Evolutionary conservation across 1,140 invertebrate genomes (phyloP).

Genomic region (Neodiprion fabricii): DNA sequence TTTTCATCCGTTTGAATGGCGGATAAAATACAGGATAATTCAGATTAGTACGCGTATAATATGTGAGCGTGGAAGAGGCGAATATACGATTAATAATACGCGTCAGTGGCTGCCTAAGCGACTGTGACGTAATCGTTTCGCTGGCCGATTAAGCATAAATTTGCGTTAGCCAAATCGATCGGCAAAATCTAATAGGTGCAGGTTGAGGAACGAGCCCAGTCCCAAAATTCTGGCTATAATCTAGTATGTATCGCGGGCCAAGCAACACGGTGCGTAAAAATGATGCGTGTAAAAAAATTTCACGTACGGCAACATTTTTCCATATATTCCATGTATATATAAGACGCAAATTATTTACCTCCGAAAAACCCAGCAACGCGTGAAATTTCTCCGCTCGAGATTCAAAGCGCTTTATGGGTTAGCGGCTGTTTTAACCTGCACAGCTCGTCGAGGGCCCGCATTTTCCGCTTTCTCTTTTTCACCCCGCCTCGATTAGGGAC

Average conservation of each 20-base stretch:
- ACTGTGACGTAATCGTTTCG: background rate
- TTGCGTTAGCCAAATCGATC: background rate
- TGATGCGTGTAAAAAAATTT: conserved; percentile 19
- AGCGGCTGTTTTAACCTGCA: conserved; percentile 29
- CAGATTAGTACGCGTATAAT: too few relatives aligned
- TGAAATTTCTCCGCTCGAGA: conserved; percentile 23
- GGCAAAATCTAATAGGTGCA: background rate
- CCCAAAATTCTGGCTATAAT: too few relatives aligned
- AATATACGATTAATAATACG: background rate
- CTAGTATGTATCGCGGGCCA: too few relatives aligned
- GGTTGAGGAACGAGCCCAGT: background rate
- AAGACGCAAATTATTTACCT: conserved; percentile 14
- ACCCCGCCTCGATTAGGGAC: background rate
- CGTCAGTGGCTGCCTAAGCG: background rate
- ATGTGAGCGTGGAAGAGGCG: background rate
- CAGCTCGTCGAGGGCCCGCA: conserved; percentile 14
- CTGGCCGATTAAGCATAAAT: background rate
- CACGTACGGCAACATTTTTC: background rate
- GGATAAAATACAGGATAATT: too few relatives aligned
- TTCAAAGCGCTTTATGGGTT: conserved; percentile 10
- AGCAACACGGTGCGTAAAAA: conserved; percentile 18
- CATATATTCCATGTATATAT: conserved; percentile 3
- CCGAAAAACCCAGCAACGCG: background rate
- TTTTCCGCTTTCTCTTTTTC: background rate
- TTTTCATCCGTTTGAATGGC: too few relatives aligned